These are phyloP conservation scores for Stomatorhinus ivindoensis DNA, from an alignment of 2,113 vertebrate species.

Conservation along the genomic window DNA sequence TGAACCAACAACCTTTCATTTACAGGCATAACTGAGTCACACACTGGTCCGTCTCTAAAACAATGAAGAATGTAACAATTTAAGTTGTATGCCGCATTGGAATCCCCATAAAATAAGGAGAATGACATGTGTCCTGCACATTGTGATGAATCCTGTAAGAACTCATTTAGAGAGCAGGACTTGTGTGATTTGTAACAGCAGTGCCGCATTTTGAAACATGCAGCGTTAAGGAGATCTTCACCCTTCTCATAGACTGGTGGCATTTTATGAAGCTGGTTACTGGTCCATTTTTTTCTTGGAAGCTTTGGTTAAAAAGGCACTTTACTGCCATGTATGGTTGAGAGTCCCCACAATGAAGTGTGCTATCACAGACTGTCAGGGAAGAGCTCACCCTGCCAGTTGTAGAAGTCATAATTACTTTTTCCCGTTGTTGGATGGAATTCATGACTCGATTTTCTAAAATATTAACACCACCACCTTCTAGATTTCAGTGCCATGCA, in stretches of 20 bases:
- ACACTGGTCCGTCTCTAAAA: not conserved
- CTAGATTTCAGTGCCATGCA: not conserved
- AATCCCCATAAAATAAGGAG: not conserved
- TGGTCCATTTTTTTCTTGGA: not conserved
- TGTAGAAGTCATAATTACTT: not conserved
- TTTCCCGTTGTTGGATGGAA: not conserved
- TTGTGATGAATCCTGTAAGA: not conserved
- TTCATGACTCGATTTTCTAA: not conserved
- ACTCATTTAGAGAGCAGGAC: not conserved
- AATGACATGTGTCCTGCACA: not conserved
- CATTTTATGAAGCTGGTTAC: not conserved
- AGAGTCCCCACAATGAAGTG: not conserved
- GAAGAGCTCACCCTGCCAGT: not conserved
- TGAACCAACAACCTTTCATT: not conserved
- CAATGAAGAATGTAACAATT: not conserved
- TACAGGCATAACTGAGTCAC: not conserved
- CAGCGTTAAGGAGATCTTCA: not conserved
- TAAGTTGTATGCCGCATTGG: not conserved
- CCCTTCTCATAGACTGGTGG: not conserved
- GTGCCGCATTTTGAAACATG: not conserved
- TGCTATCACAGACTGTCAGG: not conserved
- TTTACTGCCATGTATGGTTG: not conserved
- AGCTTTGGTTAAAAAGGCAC: not conserved
- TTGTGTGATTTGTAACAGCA: not conserved
- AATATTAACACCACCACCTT: not conserved